A percentile compares a stretch with the other conserved stretches of the same genome.
phyloP scores from a whole-genome alignment of 1,140 invertebrate genomes.

The Drosophila kohkoa region DNA sequence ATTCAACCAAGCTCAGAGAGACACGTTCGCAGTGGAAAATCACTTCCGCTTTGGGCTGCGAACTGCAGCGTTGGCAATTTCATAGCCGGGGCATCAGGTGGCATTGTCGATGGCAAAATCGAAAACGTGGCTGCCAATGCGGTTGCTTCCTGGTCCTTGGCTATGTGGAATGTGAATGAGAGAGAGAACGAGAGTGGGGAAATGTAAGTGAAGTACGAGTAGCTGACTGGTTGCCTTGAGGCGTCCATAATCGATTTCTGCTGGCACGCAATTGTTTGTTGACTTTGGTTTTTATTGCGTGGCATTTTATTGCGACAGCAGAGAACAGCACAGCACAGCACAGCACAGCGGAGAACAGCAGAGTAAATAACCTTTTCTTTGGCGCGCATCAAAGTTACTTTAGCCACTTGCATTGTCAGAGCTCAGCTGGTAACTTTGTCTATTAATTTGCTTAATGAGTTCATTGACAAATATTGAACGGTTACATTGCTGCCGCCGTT shows the following conservation, averaged over 20 bases:
- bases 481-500: slow-evolving; percentile 25
- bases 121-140: slow-evolving; percentile 64
- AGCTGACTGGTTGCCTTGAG: slow-evolving; percentile 21
- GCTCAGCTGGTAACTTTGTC: slow-evolving; percentile 77
- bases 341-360: not conserved
- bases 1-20: slow-evolving; percentile 20
- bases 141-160: slow-evolving; percentile 12
- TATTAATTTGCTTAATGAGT: slow-evolving; percentile 83
- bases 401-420: slow-evolving; percentile 52
- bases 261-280: slow-evolving; percentile 72
- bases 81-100: slow-evolving; percentile 49
- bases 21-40: slow-evolving; percentile 66
- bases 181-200: too few species aligned
- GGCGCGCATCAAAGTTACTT: not conserved
- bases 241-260: slow-evolving; percentile 56
- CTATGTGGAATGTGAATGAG: not conserved
- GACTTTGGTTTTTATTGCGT: slow-evolving; percentile 84
- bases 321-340: slow-evolving; percentile 3
- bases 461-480: slow-evolving; percentile 82
- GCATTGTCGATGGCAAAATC: slow-evolving; percentile 65
- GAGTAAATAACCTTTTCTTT: slow-evolving; percentile 25
- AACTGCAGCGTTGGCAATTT: slow-evolving; percentile 77
- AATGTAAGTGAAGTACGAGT: not conserved
- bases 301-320: slow-evolving; percentile 73
- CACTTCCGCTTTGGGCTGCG: slow-evolving; percentile 69